A percentile compares a stretch with the other conserved stretches of the same genome.
Evolutionary conservation across 2,113 vertebrate genomes (phyloP).

Genomic region (Cottus gobio): DNA sequence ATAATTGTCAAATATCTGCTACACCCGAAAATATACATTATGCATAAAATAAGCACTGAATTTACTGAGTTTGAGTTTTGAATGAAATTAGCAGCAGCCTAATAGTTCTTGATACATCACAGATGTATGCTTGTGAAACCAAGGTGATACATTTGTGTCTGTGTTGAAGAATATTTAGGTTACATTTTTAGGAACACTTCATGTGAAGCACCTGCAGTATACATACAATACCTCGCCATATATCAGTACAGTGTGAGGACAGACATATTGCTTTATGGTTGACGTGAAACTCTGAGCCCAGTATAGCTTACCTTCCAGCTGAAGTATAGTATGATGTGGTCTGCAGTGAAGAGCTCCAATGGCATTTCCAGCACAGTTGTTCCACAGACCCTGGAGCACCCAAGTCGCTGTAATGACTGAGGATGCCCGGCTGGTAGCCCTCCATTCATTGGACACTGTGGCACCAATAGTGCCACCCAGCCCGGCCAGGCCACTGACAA

Average conservation of each 20-base stretch:
- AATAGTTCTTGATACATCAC: neutral
- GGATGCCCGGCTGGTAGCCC: conserved; percentile 90
- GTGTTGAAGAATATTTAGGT: neutral
- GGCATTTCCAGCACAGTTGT: conserved; percentile 94
- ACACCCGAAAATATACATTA: neutral
- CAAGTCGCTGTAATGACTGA: conserved; percentile 96
- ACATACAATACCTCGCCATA: neutral
- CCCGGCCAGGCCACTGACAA: conserved; percentile 88
- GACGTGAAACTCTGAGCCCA: neutral
- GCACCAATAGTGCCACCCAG: conserved; percentile 89
- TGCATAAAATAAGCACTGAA: neutral
- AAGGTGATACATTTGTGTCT: neutral
- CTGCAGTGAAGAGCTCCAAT: conserved; percentile 92
- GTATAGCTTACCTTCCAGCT: conserved; percentile 87
- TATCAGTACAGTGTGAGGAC: neutral
- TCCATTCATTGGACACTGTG: conserved; percentile 93
- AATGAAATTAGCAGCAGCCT: neutral
- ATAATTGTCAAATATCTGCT: neutral
- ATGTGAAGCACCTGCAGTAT: neutral
- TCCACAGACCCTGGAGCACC: conserved; percentile 96
- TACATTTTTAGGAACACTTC: neutral
- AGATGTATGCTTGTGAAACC: neutral
- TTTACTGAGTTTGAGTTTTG: neutral
- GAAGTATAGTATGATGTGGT: conserved; percentile 90
- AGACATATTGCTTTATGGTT: neutral